These are phyloP conservation scores for Pogonocherus hispidulus DNA, from an alignment of 2,888 invertebrate genomes.

Conservation along the genomic window DNA sequence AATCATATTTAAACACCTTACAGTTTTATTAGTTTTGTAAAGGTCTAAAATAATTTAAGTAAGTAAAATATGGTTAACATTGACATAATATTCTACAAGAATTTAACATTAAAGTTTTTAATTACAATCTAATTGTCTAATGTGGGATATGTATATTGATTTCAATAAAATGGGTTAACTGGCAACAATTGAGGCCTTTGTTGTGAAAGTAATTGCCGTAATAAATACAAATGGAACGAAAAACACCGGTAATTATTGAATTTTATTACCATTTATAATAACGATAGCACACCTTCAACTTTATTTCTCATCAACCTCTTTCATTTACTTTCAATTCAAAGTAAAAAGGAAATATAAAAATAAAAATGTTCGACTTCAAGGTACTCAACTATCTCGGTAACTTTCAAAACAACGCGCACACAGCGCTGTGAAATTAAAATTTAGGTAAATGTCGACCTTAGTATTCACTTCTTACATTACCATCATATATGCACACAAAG, in stretches of 20 bases:
- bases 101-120: no score
- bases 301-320: constrained; percentile 46
- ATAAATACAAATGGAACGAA: background rate
- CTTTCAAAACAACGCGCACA: constrained; percentile 42
- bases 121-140: background rate
- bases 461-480: constrained; percentile 4
- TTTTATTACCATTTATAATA: constrained; percentile 3
- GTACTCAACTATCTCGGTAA: constrained; percentile 51
- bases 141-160: background rate
- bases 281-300: constrained; percentile 41
- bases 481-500: constrained; percentile 12
- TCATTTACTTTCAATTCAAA: constrained; percentile 44
- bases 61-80: no score
- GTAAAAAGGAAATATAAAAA: constrained; percentile 51
- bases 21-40: no score
- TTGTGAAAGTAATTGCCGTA: constrained; percentile 4
- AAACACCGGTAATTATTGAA: constrained; percentile 2
- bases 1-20: no score
- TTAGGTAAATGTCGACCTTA: constrained; percentile 41
- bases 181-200: background rate
- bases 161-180: background rate
- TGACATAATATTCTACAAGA: no score
- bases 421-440: constrained; percentile 42
- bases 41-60: no score
- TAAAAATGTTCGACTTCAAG: constrained; percentile 51